Conservation (phyloP, 2,888 invertebrate genomes). For the Morpho achilles region DNA sequence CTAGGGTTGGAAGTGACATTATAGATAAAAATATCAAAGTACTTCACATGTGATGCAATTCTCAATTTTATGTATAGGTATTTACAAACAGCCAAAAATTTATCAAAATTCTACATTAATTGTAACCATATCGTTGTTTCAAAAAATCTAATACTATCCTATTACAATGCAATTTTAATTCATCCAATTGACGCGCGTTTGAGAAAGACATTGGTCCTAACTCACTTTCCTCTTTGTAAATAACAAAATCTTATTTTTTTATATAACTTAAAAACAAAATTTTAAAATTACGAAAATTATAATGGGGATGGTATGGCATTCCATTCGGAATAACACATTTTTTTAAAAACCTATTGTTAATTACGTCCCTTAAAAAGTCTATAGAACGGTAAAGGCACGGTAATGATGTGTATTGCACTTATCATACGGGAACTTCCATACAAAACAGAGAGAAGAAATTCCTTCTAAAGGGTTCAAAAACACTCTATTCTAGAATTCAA, state of each 20-base stretch:
- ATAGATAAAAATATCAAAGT: constrained; percentile 9
- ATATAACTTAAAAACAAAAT: constrained; percentile 52
- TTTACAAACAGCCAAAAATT: constrained; percentile 47
- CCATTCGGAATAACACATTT: constrained; percentile 52
- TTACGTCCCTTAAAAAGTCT: constrained; percentile 79
- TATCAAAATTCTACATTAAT: constrained; percentile 50
- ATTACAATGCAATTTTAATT: constrained; percentile 53
- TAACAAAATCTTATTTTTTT: constrained; percentile 43
- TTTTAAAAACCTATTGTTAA: constrained; percentile 72
- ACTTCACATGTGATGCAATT: constrained; percentile 30
- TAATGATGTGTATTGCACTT: constrained; percentile 78
- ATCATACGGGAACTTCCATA: constrained; percentile 63
- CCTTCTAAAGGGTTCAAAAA: constrained; percentile 74
- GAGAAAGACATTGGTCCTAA: constrained; percentile 59
- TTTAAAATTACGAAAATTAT: constrained; percentile 63
- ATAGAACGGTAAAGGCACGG: constrained; percentile 79
- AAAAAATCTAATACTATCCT: constrained; percentile 60
- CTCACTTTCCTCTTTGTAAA: constrained; percentile 51
- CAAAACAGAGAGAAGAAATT: constrained; percentile 71
- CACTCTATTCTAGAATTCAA: constrained; percentile 73
- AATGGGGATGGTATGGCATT: constrained; percentile 50
- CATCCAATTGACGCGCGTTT: constrained; percentile 62
- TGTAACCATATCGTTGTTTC: constrained; percentile 64
- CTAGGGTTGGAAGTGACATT: constrained; percentile 1
- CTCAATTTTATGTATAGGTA: constrained; percentile 38